Percentiles rank a stretch among this genome's conserved stretches.
These are phyloP conservation scores for Eupithecia tripunctaria DNA, from an alignment of 2,888 invertebrate genomes.

Conservation along the genomic window DNA sequence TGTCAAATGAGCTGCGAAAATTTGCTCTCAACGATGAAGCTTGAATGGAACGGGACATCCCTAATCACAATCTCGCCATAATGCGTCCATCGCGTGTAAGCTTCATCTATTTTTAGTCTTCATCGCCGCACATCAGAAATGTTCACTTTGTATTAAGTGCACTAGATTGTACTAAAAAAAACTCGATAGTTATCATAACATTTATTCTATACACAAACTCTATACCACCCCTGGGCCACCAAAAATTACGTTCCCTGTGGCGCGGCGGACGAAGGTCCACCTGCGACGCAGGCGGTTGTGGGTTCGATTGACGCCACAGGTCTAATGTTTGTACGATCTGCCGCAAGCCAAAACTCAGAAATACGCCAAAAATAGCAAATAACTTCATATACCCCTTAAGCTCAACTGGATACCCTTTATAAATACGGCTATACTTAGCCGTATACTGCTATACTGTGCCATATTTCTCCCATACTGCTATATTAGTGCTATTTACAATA, in stretches of 20 bases:
- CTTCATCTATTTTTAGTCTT: slow-evolving; percentile 68
- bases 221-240: too few relatives aligned
- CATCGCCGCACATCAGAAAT: slow-evolving; percentile 57
- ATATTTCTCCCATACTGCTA: slow-evolving; percentile 21
- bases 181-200: neutral
- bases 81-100: slow-evolving; percentile 62
- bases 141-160: slow-evolving; percentile 43
- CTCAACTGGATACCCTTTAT: neutral
- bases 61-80: slow-evolving; percentile 25
- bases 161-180: neutral
- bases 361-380: neutral
- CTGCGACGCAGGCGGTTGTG: too few relatives aligned
- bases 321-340: too few relatives aligned
- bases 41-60: neutral
- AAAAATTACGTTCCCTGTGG: too few relatives aligned
- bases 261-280: too few relatives aligned
- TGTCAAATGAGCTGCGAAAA: too few relatives aligned
- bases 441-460: neutral
- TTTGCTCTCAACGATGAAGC: neutral
- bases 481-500: slow-evolving; percentile 25
- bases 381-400: neutral
- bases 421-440: neutral
- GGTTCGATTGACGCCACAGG: too few relatives aligned
- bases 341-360: neutral
- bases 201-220: neutral